Evolutionary conservation across 2,888 invertebrate genomes (phyloP), one percentile per base, ranked within the genome.

Genomic region (Pristionchus mayeri): DNA sequence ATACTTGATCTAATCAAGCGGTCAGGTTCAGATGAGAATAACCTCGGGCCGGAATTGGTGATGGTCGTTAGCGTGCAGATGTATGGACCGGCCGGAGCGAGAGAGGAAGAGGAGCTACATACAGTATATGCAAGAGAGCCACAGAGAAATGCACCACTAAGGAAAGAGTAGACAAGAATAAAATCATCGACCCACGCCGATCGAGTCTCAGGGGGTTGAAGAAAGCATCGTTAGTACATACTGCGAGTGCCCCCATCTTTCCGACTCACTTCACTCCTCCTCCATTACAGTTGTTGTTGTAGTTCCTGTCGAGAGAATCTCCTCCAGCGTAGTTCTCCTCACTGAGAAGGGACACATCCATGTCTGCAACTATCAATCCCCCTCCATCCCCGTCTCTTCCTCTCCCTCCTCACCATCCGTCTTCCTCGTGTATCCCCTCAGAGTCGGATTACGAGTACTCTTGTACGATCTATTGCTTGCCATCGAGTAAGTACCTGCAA

Each of bases 381-480:
- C 9, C 24, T 67, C 16, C 30, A 24, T 57, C 24, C n/a, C 21
- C n/a, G 6, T 7, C 24, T 18, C 57, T 18, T 21, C 21, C 21
- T 57, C 24, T 6, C 57, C 21, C 16, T 63, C 1, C 37, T 54
- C 24, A 82, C 81, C 81, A 9, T 82, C 81, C 21, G 81, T 63
- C 81, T 82, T 82, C 81, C 48, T 82, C 63, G 81, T 63, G 81
- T 63, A 82, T 63, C 81, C 81, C n/a, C 81, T 82, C 40, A 82
- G 63, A 11, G 81, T 82, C 16, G 81, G 81, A 24, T 82, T 82
- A n/a, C 81, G 60, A 9, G 81, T 82, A 63, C 81, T 82, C 81
- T 82, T 82, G 48, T 50, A 82, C 48, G 81, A 82, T 30, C 81
- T 54, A 11, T 63, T 63, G 63, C 81, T 82, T 11, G 48, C 81